Percentiles rank a stretch among this genome's conserved stretches.
Evolutionary conservation across 2,797 vertebrate species (phyloP).

Genomic region (Eulemur rubriventer): DNA sequence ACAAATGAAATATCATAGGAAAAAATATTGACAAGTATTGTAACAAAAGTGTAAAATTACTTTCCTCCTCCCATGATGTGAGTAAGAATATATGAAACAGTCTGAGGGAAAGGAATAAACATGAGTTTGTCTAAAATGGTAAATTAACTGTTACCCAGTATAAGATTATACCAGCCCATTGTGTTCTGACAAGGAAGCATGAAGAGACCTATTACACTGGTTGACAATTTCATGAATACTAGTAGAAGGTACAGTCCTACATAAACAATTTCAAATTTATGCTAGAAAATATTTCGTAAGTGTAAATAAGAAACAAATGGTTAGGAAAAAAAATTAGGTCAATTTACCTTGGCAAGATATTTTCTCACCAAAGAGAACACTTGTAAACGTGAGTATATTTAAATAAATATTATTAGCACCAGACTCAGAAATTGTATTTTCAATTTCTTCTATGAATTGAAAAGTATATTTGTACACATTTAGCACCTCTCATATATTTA

Average conservation of each 20-base stretch:
- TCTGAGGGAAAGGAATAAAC: background rate
- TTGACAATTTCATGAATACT: constrained; percentile 11
- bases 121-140: background rate
- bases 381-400: background rate
- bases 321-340: background rate
- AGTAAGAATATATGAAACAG: background rate
- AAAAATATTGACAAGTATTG: background rate
- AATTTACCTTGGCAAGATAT: background rate
- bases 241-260: background rate
- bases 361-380: background rate
- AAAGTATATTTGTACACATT: background rate
- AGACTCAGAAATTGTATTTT: background rate
- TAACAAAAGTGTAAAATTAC: background rate
- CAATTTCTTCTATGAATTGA: background rate
- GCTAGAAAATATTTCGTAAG: background rate
- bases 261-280: background rate
- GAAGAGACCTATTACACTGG: background rate
- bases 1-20: background rate
- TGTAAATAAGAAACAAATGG: background rate
- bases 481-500: background rate
- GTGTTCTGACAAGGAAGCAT: background rate
- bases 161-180: background rate
- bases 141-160: background rate
- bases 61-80: background rate
- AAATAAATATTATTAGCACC: background rate